phyloP scores from a whole-genome alignment of 2,797 vertebrate species.

The Sebastes diaconus region DNA sequence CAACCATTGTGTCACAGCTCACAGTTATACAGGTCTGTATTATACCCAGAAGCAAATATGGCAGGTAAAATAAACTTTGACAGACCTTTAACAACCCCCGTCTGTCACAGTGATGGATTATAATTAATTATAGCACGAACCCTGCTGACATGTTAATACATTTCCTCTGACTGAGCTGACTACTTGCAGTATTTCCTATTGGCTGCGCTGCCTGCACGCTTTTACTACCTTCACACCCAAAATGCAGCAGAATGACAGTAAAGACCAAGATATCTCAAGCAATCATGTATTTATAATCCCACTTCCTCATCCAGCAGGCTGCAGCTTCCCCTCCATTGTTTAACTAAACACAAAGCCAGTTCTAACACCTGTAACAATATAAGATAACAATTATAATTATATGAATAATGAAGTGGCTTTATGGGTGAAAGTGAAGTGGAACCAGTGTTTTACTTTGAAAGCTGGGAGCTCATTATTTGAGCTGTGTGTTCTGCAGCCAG shows the following conservation, averaged over 20 bases:
- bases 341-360: neutral
- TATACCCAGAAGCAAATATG: neutral
- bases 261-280: neutral
- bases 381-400: neutral
- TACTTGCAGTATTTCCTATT: neutral
- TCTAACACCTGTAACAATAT: neutral
- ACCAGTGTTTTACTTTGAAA: constrained; percentile 6
- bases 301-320: neutral
- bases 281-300: neutral
- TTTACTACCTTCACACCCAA: neutral
- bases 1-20: neutral
- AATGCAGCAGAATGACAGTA: neutral
- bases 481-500: constrained; percentile 2
- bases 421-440: neutral
- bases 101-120: constrained; percentile 12
- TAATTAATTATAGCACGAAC: neutral
- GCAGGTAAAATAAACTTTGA: neutral
- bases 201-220: neutral
- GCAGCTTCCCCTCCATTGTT: neutral
- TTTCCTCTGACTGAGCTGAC: neutral
- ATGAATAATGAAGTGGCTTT: neutral
- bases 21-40: neutral
- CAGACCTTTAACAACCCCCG: neutral
- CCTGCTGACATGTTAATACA: neutral
- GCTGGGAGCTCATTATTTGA: neutral